Evolutionary conservation across 2,888 invertebrate species (phyloP).

Genomic region (Rhimphoctona megacephalus): DNA sequence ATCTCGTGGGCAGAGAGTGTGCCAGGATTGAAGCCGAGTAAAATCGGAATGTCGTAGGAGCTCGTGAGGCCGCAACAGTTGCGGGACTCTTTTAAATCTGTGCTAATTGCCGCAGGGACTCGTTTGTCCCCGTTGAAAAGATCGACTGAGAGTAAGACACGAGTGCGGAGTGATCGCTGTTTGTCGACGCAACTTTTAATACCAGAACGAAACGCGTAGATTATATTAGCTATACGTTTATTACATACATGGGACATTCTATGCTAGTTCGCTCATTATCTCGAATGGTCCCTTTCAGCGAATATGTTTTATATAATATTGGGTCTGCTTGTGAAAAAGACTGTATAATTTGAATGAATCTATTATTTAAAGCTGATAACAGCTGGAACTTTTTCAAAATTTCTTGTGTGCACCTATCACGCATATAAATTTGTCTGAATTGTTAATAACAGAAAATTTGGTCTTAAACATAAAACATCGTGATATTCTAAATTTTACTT

Average conservation of each 20-base stretch:
- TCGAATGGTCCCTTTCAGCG: neutral
- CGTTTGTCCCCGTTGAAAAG: slow-evolving; percentile 74
- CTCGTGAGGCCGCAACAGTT: slow-evolving; percentile 71
- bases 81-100: slow-evolving; percentile 74
- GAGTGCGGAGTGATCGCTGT: slow-evolving; percentile 38
- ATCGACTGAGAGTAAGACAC: slow-evolving; percentile 54
- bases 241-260: neutral
- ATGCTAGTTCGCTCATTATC: neutral
- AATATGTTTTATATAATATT: neutral
- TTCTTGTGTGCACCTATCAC: no score
- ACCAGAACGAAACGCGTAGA: slow-evolving; percentile 49
- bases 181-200: slow-evolving; percentile 53
- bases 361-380: no score
- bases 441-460: no score
- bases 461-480: no score
- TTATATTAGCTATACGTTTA: slow-evolving; percentile 29
- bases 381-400: no score
- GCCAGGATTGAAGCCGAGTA: slow-evolving; percentile 70
- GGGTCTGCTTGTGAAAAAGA: no score
- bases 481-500: no score
- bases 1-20: slow-evolving; percentile 61
- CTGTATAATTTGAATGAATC: no score
- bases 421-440: no score
- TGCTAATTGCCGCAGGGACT: slow-evolving; percentile 76
- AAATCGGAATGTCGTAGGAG: slow-evolving; percentile 77